These are phyloP conservation scores for Shargacucullia verbasci DNA, from an alignment of 2,888 invertebrate species.

Conservation along the genomic window DNA sequence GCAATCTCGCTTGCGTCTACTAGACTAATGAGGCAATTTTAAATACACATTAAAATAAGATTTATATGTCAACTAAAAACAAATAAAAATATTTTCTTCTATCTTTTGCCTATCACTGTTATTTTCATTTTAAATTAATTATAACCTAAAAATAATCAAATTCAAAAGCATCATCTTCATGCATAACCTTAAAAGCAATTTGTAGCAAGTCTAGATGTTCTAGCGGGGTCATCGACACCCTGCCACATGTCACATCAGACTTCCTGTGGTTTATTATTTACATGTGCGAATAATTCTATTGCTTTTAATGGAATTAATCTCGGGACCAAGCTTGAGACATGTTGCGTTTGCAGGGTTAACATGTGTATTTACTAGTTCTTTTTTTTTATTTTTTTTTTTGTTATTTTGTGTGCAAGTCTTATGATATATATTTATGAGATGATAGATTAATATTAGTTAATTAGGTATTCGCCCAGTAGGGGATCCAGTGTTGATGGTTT, in stretches of 20 bases:
- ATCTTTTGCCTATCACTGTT: too few species aligned
- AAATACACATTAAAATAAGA: too few species aligned
- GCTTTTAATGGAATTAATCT: slow-evolving; percentile 63
- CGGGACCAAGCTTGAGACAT: slow-evolving; percentile 41
- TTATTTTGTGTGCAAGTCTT: slow-evolving; percentile 6
- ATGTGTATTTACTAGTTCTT: slow-evolving; percentile 35
- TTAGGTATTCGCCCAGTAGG: slow-evolving; percentile 40
- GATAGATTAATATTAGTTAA: slow-evolving; percentile 45
- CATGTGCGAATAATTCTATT: slow-evolving; percentile 72
- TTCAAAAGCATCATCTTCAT: too few species aligned
- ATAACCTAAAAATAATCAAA: too few species aligned
- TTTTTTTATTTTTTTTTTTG: slow-evolving; percentile 24
- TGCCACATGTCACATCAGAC: slow-evolving; percentile 75
- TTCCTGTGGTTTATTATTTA: slow-evolving; percentile 75
- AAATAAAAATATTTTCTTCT: too few species aligned
- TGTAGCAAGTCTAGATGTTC: slow-evolving; percentile 63
- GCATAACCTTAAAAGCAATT: slow-evolving; percentile 39
- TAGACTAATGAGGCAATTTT: too few species aligned
- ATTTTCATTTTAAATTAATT: too few species aligned
- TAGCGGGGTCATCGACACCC: slow-evolving; percentile 68
- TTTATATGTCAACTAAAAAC: too few species aligned
- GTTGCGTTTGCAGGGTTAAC: slow-evolving; percentile 44
- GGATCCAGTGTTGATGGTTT: slow-evolving; percentile 29
- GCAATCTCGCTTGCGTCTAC: too few species aligned
- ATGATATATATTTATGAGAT: slow-evolving; percentile 28